A percentile compares a stretch with the other conserved stretches of the same genome.
Conservation (phyloP, 2,888 invertebrate species). For the Leptodirus hochenwartii region DNA sequence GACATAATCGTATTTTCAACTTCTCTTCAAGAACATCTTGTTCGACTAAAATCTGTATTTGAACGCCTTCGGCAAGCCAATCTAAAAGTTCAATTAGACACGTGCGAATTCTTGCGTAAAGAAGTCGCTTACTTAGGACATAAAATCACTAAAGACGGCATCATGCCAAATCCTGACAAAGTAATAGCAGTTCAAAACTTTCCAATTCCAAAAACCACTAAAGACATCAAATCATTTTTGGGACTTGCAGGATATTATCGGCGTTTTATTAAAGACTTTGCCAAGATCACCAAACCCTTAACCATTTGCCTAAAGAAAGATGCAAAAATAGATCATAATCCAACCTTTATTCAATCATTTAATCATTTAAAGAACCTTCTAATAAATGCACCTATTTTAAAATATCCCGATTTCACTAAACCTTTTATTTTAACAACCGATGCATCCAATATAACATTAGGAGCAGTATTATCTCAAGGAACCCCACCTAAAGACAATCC, state of each 20-base stretch:
- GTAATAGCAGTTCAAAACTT: constrained; percentile 6
- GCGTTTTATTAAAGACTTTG: constrained; percentile 1
- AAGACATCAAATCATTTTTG: constrained; percentile 8
- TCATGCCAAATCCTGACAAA: constrained; percentile 10
- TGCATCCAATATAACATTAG: constrained; percentile 8
- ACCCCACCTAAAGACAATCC: constrained; percentile 10
- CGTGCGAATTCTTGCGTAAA: constrained; percentile 10
- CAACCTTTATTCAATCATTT: background rate
- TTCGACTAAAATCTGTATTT: constrained; percentile 11
- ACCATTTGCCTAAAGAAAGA: constrained; percentile 5
- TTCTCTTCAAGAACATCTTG: constrained; percentile 11
- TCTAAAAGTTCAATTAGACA: constrained; percentile 13
- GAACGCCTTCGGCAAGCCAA: constrained; percentile 10
- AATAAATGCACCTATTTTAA: constrained; percentile 2
- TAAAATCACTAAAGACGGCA: constrained; percentile 8
- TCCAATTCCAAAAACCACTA: constrained; percentile 8
- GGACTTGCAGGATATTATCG: constrained; percentile 11
- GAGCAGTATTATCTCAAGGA: constrained; percentile 8
- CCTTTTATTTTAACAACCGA: constrained; percentile 8
- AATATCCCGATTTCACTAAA: constrained; percentile 8
- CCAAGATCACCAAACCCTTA: constrained; percentile 4
- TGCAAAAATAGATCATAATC: constrained; percentile 2
- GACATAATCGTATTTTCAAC: constrained; percentile 13
- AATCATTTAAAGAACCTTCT: constrained; percentile 5
- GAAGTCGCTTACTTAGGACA: constrained; percentile 9